Base-by-base conservation (phyloP, 2,888 invertebrate species). In the Drosophila cognata region DNA sequence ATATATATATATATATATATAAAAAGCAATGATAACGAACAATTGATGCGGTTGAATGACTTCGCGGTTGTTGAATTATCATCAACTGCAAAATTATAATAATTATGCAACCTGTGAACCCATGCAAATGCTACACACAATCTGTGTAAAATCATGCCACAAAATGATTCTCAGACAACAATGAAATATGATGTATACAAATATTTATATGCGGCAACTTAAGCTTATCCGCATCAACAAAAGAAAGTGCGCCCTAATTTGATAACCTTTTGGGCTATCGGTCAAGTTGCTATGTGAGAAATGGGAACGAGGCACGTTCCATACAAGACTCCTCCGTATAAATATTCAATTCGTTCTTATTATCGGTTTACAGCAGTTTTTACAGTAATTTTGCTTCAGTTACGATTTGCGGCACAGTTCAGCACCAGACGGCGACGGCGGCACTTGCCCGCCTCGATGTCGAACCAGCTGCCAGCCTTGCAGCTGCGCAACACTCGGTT, bases 391-490 rank as follows among this genome's bases (percentile, higher is more conserved):
- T 16, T 6, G 13, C 2, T 6, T 85, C 28, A 84, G 63, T 81
- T 81, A 11, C 85, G 85, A 33, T 70, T 51, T 4, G 82, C 82
- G 7, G 77, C 51, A 65, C 88, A 85, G 58, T 77, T 85, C 7
- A 48, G 35, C 4, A 88, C 85, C 21, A 69, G 60, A n/a, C 18
- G 60, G 28, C 82, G 76, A 11, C 51, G 53, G 5, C 72, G 84
- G 53, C 84, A 86, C 31, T 68, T 51, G 21, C 74, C 68, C 0
- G 65, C 59, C 48, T 82, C 76, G 13, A 74, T 55, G 50, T 86
- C 85, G 52, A 78, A 86, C 77, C 88, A 88, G 31, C 67, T 68
- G 38, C 82, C 82, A 25, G 52, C 8, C 28, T 46, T 67, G 69
- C 86, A 86, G 11, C 59, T 72, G 31, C 58, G 76, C 25, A 60